Percentiles rank a stretch among this genome's conserved stretches.
phyloP scores from a whole-genome alignment of 2,113 vertebrate genomes.

The Macrotis lagotis region DNA sequence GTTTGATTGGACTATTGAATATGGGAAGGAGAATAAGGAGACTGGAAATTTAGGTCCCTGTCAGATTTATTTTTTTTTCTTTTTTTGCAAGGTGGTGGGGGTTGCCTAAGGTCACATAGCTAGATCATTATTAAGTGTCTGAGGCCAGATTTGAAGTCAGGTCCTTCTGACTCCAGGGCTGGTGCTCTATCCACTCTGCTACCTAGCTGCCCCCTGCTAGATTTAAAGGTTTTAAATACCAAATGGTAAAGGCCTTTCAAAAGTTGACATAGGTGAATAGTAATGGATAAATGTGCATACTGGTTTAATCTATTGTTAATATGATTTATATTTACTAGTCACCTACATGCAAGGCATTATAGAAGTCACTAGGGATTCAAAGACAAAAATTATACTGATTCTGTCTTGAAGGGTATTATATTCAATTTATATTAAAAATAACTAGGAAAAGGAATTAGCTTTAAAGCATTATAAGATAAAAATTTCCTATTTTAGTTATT shows the following conservation, averaged over 20 bases:
- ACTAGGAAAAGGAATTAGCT: slow-evolving; percentile 9
- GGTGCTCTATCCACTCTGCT: no score
- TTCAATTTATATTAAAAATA: neutral
- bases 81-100: no score
- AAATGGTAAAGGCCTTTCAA: neutral
- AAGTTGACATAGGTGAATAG: neutral
- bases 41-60: neutral
- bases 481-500: slow-evolving; percentile 27
- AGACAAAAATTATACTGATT: neutral
- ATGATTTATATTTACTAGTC: neutral
- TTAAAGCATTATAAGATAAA: neutral
- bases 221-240: neutral
- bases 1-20: neutral
- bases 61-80: no score
- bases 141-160: no score
- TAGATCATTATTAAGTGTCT: no score
- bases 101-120: no score
- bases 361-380: neutral
- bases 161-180: no score
- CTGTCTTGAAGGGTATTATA: neutral
- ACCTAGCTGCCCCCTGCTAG: no score
- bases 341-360: neutral
- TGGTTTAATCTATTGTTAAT: neutral
- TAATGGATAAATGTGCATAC: neutral
- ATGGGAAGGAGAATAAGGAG: neutral